Conservation (phyloP, 2,888 invertebrate genomes). For the Drosophila nigritarsus region DNA sequence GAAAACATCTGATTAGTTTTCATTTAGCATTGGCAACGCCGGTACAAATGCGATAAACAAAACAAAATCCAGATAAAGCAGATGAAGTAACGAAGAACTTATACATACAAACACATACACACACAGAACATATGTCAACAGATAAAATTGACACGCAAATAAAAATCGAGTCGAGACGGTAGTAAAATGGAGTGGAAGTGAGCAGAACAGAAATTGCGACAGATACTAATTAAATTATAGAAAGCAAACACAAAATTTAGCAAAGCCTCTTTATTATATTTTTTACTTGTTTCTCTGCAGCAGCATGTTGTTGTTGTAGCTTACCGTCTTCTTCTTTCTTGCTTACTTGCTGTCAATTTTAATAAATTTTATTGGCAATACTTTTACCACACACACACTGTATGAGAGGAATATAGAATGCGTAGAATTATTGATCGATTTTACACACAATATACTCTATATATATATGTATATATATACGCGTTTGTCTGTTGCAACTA, state of each 20-base stretch:
- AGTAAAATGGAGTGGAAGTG: conserved; percentile 18
- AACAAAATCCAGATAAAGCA: conserved; percentile 58
- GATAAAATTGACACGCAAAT: conserved; percentile 45
- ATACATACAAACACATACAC: conserved; percentile 32
- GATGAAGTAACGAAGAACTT: conserved; percentile 49
- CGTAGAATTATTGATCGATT: conserved; percentile 47
- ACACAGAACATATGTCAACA: conserved; percentile 46
- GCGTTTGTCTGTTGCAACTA: conserved; percentile 1
- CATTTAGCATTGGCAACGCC: conserved; percentile 45
- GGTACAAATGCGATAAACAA: conserved; percentile 59
- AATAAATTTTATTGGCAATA: conserved; percentile 50
- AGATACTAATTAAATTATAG: conserved; percentile 68
- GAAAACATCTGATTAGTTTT: conserved; percentile 22
- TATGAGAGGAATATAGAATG: conserved; percentile 19
- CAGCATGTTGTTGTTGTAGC: conserved; percentile 62
- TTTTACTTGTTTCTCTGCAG: conserved; percentile 82
- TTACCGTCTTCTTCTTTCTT: conserved; percentile 32
- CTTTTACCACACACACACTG: conserved; percentile 45
- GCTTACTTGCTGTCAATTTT: conserved; percentile 44
- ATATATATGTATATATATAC: background rate
- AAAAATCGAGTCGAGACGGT: conserved; percentile 20
- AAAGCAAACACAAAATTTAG: conserved; percentile 46
- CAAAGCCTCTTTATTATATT: conserved; percentile 43
- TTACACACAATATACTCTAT: conserved; percentile 17
- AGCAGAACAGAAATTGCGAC: conserved; percentile 17